These are phyloP conservation scores for Adelosebastes latens DNA, from an alignment of 2,797 vertebrate species.

Conservation along the genomic window DNA sequence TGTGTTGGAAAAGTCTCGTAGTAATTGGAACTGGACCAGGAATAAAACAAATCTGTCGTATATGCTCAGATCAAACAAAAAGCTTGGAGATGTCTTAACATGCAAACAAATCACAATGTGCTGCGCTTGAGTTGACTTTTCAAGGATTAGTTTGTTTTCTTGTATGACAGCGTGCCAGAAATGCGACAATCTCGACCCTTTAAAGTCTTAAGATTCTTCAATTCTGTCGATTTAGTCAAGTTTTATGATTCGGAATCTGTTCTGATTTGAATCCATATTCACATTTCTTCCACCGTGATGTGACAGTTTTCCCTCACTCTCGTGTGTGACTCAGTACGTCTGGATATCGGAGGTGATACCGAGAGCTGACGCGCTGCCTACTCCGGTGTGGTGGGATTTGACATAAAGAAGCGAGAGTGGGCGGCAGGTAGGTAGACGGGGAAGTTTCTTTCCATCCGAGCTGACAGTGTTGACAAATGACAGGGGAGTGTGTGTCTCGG, in stretches of 20 bases:
- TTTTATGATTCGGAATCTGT: not conserved
- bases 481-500: constrained; percentile 46
- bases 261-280: not conserved
- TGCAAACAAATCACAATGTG: constrained; percentile 24
- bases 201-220: not conserved
- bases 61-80: constrained; percentile 28
- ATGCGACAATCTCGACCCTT: not conserved
- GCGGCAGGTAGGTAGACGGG: constrained; percentile 13
- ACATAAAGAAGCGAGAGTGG: constrained; percentile 46
- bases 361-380: constrained; percentile 1
- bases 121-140: constrained; percentile 1
- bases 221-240: not conserved
- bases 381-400: constrained; percentile 36
- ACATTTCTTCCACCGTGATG: not conserved
- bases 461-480: constrained; percentile 73
- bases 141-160: constrained; percentile 16
- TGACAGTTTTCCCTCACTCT: not conserved
- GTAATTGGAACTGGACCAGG: constrained; percentile 18
- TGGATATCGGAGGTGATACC: constrained; percentile 33
- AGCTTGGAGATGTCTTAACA: constrained; percentile 24
- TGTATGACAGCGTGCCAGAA: not conserved
- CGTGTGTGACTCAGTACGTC: not conserved
- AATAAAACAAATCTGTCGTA: not conserved
- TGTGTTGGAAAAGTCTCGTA: not conserved
- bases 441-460: constrained; percentile 54